Evolutionary conservation across 2,888 invertebrate species (phyloP), one percentile per base, ranked within the genome.

Genomic region (Parnassius orleans): DNA sequence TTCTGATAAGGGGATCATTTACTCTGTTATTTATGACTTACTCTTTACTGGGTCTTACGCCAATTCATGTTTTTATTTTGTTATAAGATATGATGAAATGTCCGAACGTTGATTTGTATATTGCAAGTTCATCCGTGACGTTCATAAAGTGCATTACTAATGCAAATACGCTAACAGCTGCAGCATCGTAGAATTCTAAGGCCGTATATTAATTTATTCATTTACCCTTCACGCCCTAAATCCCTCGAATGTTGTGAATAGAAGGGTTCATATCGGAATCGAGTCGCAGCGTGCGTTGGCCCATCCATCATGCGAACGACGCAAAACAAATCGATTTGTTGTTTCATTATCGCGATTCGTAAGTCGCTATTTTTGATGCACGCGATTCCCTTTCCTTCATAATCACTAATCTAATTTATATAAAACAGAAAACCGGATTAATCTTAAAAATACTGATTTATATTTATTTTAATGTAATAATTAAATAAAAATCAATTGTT

Each of bases 191-290:
- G 73, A 79, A 78, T 81, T 81, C 77, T 79, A 78, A 79, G 79
- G 75, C 72, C 76, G 72, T 71, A 68, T 78, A 80, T 85, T 84
- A 86, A 87, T 84, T 82, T 89, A 90, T 89, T 88, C 84, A 87
- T 87, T 81, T 84, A 84, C 88, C 86, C 90, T 87, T 89, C 90
- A 87, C 91, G 90, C 90, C 90, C 86, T 75, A 83, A 83, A 84
- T 82, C 80, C 75, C 72, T 69, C 71, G 71, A 68, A 72, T 66
- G 70, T 72, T 63, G 74, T 72, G 73, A 77, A 68, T 66, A 66
- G 68, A 78, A 82, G 79, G 84, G 83, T 77, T 78, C 57, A 48
- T 46, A 57, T 53, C 15, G 57, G 74, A 70, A 74, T 72, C 69
- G 71, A 74, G 80, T 79, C 81, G 70, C 74, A 80, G 78, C 81